These are phyloP conservation scores for Hirundo rustica DNA, from an alignment of 2,797 vertebrate genomes.

Conservation along the genomic window DNA sequence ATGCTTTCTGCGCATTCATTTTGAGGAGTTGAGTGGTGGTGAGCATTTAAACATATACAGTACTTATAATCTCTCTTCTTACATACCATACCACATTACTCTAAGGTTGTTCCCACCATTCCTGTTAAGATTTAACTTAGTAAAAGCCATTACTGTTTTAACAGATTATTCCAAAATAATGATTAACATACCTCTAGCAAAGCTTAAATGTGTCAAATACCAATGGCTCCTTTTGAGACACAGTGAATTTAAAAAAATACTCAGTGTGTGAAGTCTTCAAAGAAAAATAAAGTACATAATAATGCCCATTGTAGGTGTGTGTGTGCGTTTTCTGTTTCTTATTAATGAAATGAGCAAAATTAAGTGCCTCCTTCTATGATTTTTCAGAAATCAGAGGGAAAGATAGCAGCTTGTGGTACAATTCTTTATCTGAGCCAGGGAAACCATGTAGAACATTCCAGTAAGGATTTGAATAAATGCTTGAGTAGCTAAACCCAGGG, in stretches of 20 bases:
- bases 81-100: not conserved
- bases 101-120: not conserved
- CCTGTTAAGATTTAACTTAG: slow-evolving; percentile 49
- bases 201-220: not conserved
- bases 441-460: not conserved
- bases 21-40: not conserved
- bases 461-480: not conserved
- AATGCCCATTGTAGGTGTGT: not conserved
- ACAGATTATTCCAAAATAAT: slow-evolving; percentile 21
- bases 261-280: not conserved
- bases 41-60: not conserved
- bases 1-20: not conserved
- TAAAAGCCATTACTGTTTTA: slow-evolving; percentile 15
- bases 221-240: not conserved
- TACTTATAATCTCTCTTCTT: not conserved
- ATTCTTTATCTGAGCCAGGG: not conserved
- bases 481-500: not conserved
- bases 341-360: not conserved
- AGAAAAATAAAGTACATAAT: not conserved
- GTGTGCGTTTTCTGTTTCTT: not conserved
- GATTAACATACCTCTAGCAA: slow-evolving; percentile 30
- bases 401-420: not conserved
- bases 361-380: not conserved
- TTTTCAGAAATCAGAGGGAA: not conserved
- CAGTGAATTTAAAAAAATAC: not conserved